Conservation (phyloP, 2,888 invertebrate species). For the Plagiodera versicolora region DNA sequence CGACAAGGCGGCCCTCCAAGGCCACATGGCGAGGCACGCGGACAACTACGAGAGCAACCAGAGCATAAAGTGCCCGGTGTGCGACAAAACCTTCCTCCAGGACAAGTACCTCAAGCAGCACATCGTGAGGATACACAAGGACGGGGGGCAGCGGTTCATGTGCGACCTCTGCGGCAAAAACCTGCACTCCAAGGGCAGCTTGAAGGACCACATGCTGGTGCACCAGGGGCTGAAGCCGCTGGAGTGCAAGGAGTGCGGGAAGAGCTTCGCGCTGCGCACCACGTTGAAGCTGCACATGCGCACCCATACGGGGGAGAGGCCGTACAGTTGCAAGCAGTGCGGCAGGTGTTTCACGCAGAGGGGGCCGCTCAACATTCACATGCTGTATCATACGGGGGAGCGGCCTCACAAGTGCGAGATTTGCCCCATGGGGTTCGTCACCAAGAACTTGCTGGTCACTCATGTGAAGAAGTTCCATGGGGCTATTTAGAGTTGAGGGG, state of each 20-base stretch:
- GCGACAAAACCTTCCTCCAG: constrained; percentile 34
- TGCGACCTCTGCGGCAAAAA: constrained; percentile 60
- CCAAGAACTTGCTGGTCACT: constrained; percentile 30
- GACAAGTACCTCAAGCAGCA: constrained; percentile 33
- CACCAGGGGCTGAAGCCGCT: constrained; percentile 52
- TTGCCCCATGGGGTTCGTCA: constrained; percentile 38
- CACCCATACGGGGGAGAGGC: constrained; percentile 53
- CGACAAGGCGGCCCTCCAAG: constrained; percentile 34
- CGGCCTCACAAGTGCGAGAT: constrained; percentile 31
- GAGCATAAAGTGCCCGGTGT: constrained; percentile 30
- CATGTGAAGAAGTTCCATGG: constrained; percentile 48
- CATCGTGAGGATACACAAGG: constrained; percentile 32
- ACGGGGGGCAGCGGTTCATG: constrained; percentile 36
- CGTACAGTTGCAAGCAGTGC: constrained; percentile 28
- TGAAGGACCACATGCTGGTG: constrained; percentile 42
- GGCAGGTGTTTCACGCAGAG: constrained; percentile 54
- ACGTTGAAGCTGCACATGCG: constrained; percentile 51
- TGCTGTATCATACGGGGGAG: constrained; percentile 28
- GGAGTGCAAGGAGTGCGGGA: constrained; percentile 60
- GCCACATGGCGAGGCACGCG: constrained; percentile 31
- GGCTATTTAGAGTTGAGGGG: constrained; percentile 7
- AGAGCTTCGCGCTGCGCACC: constrained; percentile 59
- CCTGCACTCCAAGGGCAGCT: constrained; percentile 50
- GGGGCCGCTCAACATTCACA: constrained; percentile 57
- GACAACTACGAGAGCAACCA: constrained; percentile 31